These are phyloP conservation scores for Anseranas semipalmata DNA, from an alignment of 2,113 vertebrate species.

Conservation along the genomic window DNA sequence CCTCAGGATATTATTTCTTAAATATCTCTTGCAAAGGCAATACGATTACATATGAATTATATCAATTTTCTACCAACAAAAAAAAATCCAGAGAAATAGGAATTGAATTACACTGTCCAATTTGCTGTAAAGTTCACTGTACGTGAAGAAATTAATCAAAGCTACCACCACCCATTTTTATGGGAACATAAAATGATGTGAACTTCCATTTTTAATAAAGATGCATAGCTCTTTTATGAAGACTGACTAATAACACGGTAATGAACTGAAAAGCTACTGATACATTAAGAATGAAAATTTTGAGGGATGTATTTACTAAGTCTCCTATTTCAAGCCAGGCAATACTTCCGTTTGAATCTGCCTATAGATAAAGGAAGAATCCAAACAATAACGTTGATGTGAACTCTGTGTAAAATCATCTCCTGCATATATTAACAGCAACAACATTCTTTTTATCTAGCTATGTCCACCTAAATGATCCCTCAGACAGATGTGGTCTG, in stretches of 20 bases:
- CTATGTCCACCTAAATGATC: not conserved
- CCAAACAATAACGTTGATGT: not conserved
- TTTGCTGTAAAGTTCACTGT: slow-evolving; percentile 90
- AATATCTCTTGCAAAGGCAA: slow-evolving; percentile 86
- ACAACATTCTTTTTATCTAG: not conserved
- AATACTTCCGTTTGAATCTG: not conserved
- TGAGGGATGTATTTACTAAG: slow-evolving; percentile 70
- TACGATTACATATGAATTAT: slow-evolving; percentile 87
- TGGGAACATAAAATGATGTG: slow-evolving; percentile 92
- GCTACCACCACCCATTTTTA: slow-evolving; percentile 90
- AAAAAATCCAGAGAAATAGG: slow-evolving; percentile 83
- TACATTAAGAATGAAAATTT: slow-evolving; percentile 71
- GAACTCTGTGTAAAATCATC: not conserved
- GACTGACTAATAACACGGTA: slow-evolving; percentile 88
- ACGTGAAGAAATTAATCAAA: slow-evolving; percentile 92
- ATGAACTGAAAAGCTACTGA: slow-evolving; percentile 76
- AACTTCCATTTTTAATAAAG: slow-evolving; percentile 95
- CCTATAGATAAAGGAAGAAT: not conserved
- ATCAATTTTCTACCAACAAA: slow-evolving; percentile 86
- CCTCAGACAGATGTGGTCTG: not conserved
- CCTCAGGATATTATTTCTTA: slow-evolving; percentile 87
- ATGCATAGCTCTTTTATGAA: slow-evolving; percentile 92
- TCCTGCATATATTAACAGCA: not conserved
- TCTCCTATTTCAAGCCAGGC: not conserved
- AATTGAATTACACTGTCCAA: slow-evolving; percentile 88